Base-by-base conservation (phyloP, 2,888 invertebrate genomes). In the Phaedon cochleariae region DNA sequence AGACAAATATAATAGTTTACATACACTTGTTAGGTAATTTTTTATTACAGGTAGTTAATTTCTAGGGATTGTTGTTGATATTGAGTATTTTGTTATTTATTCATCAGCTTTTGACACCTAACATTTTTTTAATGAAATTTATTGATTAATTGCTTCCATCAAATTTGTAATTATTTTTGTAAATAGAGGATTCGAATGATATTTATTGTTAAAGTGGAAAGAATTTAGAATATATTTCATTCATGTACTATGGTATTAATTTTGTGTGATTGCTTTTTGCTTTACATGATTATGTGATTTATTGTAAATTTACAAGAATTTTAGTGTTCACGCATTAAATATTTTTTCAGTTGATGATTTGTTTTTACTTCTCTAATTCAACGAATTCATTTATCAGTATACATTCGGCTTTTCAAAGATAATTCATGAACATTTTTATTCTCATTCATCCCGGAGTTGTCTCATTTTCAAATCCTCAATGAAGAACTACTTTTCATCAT, bases 281-380 rank as follows among this genome's bases (percentile, higher is more conserved):
- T 15, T 59, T 45, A 17, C n/a, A n/a, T 18, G 1, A 18, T 3
- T 22, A 31, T 26, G 29, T 60, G 67, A 31, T 54, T 60, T 41
- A 41, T 41, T 41, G 41, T 41, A 9, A 26, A 34, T 10, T 34
- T 34, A 41, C 12, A n/a, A 4, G 7, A 41, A 15, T 34, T 34
- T 2, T 34, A 9, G 2, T 41, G n/a, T 41, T 41, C 41, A 15
- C 12, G n/a, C 21, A 48, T 48, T 48, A 21, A 48, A 48, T 20
- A 12, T 20, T 48, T 10, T 10, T 48, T 22, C 7, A 48, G 12
- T 48, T 20, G 3, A n/a, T 4, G 18, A 18, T 7, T 15, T 46
- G 6, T 48, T 41, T 12, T 12, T n/a, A n/a, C n/a, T n/a, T n/a
- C n/a, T n/a, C n/a, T n/a, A n/a, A n/a, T n/a, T n/a, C n/a, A n/a